phyloP scores from a whole-genome alignment of 2,797 vertebrate genomes.

The Oreochromis grahami region DNA sequence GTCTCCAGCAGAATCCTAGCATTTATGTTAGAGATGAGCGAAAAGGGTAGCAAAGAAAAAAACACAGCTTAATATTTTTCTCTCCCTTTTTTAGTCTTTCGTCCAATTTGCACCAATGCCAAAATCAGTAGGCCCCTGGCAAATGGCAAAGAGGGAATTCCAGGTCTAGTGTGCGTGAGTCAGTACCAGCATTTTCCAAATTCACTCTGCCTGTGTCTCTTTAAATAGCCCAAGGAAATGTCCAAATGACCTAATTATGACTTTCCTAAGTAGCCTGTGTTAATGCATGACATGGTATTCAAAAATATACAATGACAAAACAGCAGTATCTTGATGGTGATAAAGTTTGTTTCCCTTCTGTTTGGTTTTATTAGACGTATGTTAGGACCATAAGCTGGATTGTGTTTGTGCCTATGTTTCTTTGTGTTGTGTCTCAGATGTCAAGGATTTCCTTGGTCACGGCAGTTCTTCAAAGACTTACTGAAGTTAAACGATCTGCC shows the following conservation, averaged over 20 bases:
- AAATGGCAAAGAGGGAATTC: slow-evolving; percentile 77
- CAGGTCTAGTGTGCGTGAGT: slow-evolving; percentile 68
- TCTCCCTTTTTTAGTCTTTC: slow-evolving; percentile 55
- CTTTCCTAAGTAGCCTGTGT: slow-evolving; percentile 70
- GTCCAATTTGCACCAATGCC: slow-evolving; percentile 54
- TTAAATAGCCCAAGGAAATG: slow-evolving; percentile 77
- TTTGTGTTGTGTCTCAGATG: slow-evolving; percentile 45
- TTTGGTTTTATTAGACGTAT: slow-evolving; percentile 43
- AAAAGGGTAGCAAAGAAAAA: slow-evolving; percentile 38
- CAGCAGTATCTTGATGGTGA: slow-evolving; percentile 33
- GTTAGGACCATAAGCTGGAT: slow-evolving; percentile 22
- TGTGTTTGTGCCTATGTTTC: slow-evolving; percentile 43
- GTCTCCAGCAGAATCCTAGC: slow-evolving; percentile 1
- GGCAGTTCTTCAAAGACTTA: slow-evolving; percentile 43
- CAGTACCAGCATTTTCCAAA: slow-evolving; percentile 77
- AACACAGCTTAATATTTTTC: slow-evolving; percentile 52
- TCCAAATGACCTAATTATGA: slow-evolving; percentile 81
- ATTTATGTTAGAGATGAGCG: slow-evolving; percentile 17
- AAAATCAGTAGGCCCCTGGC: slow-evolving; percentile 69
- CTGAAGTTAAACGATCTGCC: slow-evolving; percentile 36
- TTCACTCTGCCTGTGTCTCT: slow-evolving; percentile 63
- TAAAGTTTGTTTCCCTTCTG: slow-evolving; percentile 43
- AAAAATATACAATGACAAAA: slow-evolving; percentile 64
- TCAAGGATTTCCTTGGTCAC: slow-evolving; percentile 15
- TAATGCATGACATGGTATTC: slow-evolving; percentile 64